phyloP scores from a whole-genome alignment of 1,140 invertebrate genomes.

The Monochamus saltuarius region DNA sequence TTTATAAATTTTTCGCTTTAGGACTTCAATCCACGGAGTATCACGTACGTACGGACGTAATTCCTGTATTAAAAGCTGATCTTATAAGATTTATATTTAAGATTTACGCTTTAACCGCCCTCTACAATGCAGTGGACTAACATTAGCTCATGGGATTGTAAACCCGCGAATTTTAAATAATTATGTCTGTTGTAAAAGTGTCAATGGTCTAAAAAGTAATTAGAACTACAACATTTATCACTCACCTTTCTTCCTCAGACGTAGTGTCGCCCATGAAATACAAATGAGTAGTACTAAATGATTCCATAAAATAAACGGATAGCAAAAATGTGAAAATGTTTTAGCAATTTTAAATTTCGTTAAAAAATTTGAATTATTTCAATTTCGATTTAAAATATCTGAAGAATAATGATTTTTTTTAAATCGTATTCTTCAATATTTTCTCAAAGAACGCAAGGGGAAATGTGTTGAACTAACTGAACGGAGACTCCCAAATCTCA shows the following conservation, averaged over 20 bases:
- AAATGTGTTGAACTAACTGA: conserved; percentile 24
- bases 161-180: too few species aligned
- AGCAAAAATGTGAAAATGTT: background rate
- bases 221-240: background rate
- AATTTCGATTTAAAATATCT: background rate
- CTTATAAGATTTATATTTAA: background rate
- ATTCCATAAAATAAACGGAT: conserved; percentile 5
- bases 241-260: conserved; percentile 14
- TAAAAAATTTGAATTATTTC: background rate
- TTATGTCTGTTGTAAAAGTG: background rate
- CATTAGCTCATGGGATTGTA: background rate
- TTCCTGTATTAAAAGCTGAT: too few species aligned
- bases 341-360: background rate
- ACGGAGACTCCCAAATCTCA: conserved; percentile 29
- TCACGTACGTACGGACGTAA: too few species aligned
- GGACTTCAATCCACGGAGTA: too few species aligned
- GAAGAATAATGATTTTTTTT: background rate
- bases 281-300: conserved; percentile 14
- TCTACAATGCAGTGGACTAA: background rate
- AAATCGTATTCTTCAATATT: background rate
- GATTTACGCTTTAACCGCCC: background rate
- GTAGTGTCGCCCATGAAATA: conserved; percentile 3
- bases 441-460: conserved; percentile 18
- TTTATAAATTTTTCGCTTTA: background rate
- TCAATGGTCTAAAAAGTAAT: background rate